These are phyloP conservation scores for Sogatella furcifera DNA, from an alignment of 1,140 invertebrate species.

Conservation along the genomic window DNA sequence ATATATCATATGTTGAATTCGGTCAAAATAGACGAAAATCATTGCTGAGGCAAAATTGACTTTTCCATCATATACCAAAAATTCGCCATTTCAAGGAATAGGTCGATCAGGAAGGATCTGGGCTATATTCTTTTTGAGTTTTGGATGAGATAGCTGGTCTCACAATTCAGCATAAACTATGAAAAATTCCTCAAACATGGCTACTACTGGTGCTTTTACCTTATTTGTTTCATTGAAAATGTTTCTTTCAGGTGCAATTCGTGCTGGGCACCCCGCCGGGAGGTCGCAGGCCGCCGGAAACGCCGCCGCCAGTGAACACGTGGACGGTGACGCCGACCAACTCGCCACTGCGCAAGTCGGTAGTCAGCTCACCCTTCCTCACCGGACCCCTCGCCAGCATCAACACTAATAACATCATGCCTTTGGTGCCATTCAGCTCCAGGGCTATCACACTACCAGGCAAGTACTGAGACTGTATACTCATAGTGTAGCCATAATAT, in stretches of 20 bases:
- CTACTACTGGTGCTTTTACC: not conserved
- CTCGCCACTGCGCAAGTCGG: conserved; percentile 56
- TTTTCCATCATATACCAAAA: too few species aligned
- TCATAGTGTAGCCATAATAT: too few species aligned
- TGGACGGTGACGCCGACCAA: conserved; percentile 63
- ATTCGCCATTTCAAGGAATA: too few species aligned
- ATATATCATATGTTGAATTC: too few species aligned
- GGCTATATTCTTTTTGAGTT: too few species aligned
- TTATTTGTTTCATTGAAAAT: not conserved
- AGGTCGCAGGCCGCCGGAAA: conserved; percentile 51
- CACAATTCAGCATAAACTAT: not conserved
- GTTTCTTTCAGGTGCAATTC: conserved; percentile 58
- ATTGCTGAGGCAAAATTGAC: too few species aligned
- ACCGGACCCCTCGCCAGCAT: conserved; percentile 46
- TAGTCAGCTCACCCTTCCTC: conserved; percentile 49
- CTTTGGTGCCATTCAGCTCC: conserved; percentile 52
- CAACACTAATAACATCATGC: conserved; percentile 45
- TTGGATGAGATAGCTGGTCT: too few species aligned
- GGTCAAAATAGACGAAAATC: too few species aligned
- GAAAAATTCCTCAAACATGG: too few species aligned
- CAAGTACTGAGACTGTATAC: conserved; percentile 14
- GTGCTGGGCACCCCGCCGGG: conserved; percentile 80
- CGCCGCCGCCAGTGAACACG: conserved; percentile 62
- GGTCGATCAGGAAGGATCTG: too few species aligned
- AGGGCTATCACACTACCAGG: conserved; percentile 64